These are phyloP conservation scores for Turritopsis rubra DNA, from an alignment of 30 jellyfish, hydroid and myxozoan species.

Conservation along the genomic window DNA sequence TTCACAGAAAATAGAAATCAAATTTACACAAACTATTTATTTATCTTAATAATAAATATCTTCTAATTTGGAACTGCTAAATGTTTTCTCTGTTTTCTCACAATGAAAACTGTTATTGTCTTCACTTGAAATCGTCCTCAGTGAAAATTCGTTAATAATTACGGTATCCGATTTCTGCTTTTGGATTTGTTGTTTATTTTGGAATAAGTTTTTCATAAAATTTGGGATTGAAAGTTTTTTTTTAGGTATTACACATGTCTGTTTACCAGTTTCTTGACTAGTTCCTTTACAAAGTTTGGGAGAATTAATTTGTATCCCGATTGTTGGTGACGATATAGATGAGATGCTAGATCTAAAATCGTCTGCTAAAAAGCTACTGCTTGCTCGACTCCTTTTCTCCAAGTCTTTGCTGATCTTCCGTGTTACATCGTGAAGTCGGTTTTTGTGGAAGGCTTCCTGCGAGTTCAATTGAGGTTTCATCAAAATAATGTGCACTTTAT, in stretches of 20 bases:
- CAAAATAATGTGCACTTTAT: not conserved
- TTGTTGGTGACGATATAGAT: not conserved
- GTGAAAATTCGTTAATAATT: not conserved
- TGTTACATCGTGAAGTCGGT: not conserved
- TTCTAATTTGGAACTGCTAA: not conserved
- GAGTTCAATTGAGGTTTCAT: slow-evolving; percentile 4
- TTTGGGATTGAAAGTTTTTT: not conserved
- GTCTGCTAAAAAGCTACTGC: not conserved
- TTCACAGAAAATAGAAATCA: no score
- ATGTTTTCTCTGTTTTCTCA: not conserved
- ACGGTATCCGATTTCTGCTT: not conserved
- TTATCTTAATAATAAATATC: not conserved
- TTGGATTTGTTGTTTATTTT: not conserved
- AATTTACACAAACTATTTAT: not conserved
- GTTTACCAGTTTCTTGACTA: not conserved
- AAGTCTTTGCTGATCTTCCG: slow-evolving; percentile 10
- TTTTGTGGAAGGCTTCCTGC: not conserved
- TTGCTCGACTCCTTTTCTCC: not conserved
- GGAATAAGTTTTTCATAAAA: slow-evolving; percentile 45
- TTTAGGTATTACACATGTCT: not conserved
- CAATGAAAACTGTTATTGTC: not conserved
- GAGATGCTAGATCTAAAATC: no score
- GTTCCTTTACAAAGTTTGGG: no score
- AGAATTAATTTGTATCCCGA: not conserved
- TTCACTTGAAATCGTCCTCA: not conserved